Base-by-base conservation (phyloP, 2,113 vertebrate species). In the Xyrauchen texanus region DNA sequence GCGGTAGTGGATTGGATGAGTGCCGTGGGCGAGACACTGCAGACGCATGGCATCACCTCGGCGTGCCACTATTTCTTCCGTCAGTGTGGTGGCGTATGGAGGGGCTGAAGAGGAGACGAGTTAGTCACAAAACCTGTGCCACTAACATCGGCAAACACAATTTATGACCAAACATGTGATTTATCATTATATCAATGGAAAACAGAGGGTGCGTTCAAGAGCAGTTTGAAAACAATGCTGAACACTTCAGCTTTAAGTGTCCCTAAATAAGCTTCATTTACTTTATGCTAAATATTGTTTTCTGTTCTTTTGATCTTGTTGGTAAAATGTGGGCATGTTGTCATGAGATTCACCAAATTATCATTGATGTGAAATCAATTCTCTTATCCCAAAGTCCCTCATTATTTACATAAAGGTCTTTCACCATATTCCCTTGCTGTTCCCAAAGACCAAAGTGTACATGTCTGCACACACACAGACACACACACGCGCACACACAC, bases 21-120 rank as follows among this genome's bases (percentile, higher is more conserved):
- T 94, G 81, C 97, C 97, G 0, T 98, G 97, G 8, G 97, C 96
- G 44, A 99, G 90, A 88, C 98, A 99, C 86, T 97, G 95, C 57
- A 99, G 78, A 10, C 82, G 91, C 52, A 98, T 82, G 0, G 78
- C 0, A 0, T 95, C 94, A 0, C 98, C 96, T 0, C 89, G 83
- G 0, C 8, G 88, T 47, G 94, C 94, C 0, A 76, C 68, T 0
- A 86, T 62, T 6, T 90, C 90, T 46, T 97, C 96, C 0, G 94
- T 94, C n/a, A 98, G 81, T 8, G 87, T 90, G 83, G 97, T 98
- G 88, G 97, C 92, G 0, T 98, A 98, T 0, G 98, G 97, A 0
- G 94, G 95, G 0, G 91, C 98, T 99, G 77, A 8, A 12, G 47
- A 63, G 12, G 47, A 34, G 21, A 47, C n/a, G 10, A 5, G 53